phyloP scores from a whole-genome alignment of 2,797 vertebrate species.

The Gobio occitaniae region DNA sequence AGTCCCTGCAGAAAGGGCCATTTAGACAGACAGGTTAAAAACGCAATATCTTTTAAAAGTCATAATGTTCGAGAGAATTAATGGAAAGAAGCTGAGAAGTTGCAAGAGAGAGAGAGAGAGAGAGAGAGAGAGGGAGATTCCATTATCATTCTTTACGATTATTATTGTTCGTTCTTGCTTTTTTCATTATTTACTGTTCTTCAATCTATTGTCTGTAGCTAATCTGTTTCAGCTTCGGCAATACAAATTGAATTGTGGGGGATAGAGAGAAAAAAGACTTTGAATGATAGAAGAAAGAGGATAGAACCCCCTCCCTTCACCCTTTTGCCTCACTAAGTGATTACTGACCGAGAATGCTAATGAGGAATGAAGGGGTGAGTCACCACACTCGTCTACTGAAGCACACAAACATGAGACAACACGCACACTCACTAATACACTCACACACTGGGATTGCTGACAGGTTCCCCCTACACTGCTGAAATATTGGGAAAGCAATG shows the following conservation, averaged over 20 bases:
- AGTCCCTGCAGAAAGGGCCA: slow-evolving; percentile 2
- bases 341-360: slow-evolving; percentile 48
- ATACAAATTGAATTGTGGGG: slow-evolving; percentile 40
- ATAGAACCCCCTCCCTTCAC: slow-evolving; percentile 30
- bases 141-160: slow-evolving; percentile 32
- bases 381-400: slow-evolving; percentile 43
- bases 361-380: slow-evolving; percentile 53
- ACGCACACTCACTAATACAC: slow-evolving; percentile 42
- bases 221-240: slow-evolving; percentile 30
- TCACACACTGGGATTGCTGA: slow-evolving; percentile 12
- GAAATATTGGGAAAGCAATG: slow-evolving; percentile 43
- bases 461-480: slow-evolving; percentile 33
- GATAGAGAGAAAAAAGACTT: not conserved
- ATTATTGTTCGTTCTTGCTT: slow-evolving; percentile 31
- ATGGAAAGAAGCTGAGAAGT: slow-evolving; percentile 9
- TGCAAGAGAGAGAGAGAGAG: slow-evolving; percentile 6
- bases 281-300: slow-evolving; percentile 26
- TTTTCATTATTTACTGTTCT: slow-evolving; percentile 46
- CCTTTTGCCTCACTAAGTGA: slow-evolving; percentile 42
- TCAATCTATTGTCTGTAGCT: slow-evolving; percentile 40
- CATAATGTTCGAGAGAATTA: slow-evolving; percentile 15
- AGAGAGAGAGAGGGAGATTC: slow-evolving; percentile 9
- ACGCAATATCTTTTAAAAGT: slow-evolving; percentile 24
- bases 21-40: slow-evolving; percentile 22
- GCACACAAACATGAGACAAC: slow-evolving; percentile 35